Evolutionary conservation across 2,888 invertebrate species (phyloP), one percentile per base, ranked within the genome.

Genomic region (Neoscelio sp.): DNA sequence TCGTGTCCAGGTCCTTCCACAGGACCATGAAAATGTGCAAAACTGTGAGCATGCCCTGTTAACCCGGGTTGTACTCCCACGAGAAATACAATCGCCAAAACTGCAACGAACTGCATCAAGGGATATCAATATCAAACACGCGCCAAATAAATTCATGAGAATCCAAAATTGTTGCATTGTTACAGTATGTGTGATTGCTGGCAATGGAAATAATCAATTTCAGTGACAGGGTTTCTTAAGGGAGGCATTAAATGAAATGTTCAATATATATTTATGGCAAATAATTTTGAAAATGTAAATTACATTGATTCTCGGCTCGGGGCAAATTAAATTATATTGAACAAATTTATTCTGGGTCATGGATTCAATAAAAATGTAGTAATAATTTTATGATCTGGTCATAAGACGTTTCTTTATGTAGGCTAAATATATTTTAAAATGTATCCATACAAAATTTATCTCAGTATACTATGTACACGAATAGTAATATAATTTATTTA

Each of bases 21-120:
- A n/a, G 89, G 88, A 2, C 89, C 89, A 44, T 89, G 87, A 74
- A 85, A 89, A 77, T 89, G 87, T 17, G 86, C 86, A 64, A 88
- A 90, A 75, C 89, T 89, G 82, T 90, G 89, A 68, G 90, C 89
- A 76, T 90, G 89, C 2, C 87, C 88, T 15, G 88, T 86, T 50
- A 77, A 84, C 56, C 84, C 83, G 33, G 70, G 60, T 35, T 84
- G 83, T n/a, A 87, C 82, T 67, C 83, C 77, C 67, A 82, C 81
- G 54, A 87, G 74, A n/a, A 80, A 83, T 56, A 86, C 62, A 71
- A 87, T 60, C 42, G 82, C 84, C 81, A 84, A 81, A 78, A 85
- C 80, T 68, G 82, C 82, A 58, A 78, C 77, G 44, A 86, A 79
- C 88, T 89, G 82, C 68, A 67, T 65, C 44, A 48, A 73, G 60